Conservation (phyloP, 2,113 vertebrate species). For the Tangachromis dhanisi region DNA sequence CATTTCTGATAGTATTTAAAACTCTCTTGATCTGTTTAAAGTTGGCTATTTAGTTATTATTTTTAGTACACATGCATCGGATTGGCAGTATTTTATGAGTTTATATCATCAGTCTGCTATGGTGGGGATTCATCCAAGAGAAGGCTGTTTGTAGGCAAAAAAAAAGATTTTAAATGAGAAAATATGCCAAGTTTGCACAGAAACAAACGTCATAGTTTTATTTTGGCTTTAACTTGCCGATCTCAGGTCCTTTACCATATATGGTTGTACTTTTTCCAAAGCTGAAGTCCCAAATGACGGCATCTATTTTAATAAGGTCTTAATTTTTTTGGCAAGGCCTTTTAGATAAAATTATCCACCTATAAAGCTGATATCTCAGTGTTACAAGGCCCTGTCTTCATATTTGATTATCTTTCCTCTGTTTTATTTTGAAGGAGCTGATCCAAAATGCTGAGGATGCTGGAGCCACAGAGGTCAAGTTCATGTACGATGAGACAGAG, state of each 20-base stretch:
- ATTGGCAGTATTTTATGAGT: not conserved
- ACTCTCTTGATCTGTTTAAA: not conserved
- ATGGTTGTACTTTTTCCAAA: not conserved
- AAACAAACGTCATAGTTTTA: not conserved
- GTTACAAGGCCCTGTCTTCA: not conserved
- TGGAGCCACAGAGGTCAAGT: conserved; percentile 92
- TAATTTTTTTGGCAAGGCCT: not conserved
- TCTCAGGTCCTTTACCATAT: not conserved
- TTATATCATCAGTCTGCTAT: not conserved
- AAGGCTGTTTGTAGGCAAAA: not conserved
- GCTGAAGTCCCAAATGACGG: not conserved
- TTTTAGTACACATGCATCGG: not conserved
- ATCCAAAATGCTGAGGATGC: conserved; percentile 99
- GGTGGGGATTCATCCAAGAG: not conserved
- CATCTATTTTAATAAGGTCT: not conserved
- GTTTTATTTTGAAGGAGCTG: conserved; percentile 78
- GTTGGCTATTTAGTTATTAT: not conserved
- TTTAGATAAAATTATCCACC: not conserved
- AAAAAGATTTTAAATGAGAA: not conserved
- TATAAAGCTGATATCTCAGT: not conserved
- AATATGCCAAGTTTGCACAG: not conserved
- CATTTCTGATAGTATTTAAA: not conserved
- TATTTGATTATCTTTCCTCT: not conserved
- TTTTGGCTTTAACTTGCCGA: not conserved
- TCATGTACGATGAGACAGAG: conserved; percentile 93